phyloP scores from a whole-genome alignment of 1,140 invertebrate species.

The Trialeurodes vaporariorum region DNA sequence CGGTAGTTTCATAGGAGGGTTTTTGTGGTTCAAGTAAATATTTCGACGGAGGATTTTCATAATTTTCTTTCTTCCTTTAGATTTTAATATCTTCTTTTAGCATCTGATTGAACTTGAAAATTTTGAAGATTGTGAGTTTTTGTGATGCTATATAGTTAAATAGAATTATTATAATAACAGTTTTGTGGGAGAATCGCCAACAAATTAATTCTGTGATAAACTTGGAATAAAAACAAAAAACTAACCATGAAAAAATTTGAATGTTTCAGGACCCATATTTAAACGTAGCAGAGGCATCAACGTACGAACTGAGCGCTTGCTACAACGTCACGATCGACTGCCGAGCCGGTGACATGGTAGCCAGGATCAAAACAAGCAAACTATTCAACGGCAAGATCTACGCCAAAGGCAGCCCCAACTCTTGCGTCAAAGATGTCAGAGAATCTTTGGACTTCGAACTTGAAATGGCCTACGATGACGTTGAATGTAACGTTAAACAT shows the following conservation, averaged over 20 bases:
- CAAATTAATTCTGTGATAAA: too few relatives aligned
- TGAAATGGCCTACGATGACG: slow-evolving; percentile 79
- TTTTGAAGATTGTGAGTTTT: too few relatives aligned
- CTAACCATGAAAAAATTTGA: too few relatives aligned
- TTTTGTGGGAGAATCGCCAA: too few relatives aligned
- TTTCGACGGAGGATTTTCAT: too few relatives aligned
- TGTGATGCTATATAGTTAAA: too few relatives aligned
- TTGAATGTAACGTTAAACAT: slow-evolving; percentile 79
- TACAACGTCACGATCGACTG: slow-evolving; percentile 92
- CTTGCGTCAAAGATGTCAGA: slow-evolving; percentile 75
- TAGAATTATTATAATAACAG: too few relatives aligned
- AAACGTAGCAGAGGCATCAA: slow-evolving; percentile 75
- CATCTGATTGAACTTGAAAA: neutral
- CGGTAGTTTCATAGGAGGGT: too few relatives aligned
- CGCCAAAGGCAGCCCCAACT: slow-evolving; percentile 82
- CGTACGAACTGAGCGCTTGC: slow-evolving; percentile 84
- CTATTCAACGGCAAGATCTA: slow-evolving; percentile 90
- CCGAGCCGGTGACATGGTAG: slow-evolving; percentile 81
- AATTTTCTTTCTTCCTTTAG: too few relatives aligned
- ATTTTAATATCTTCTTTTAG: neutral
- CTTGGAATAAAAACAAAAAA: too few relatives aligned
- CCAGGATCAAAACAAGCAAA: slow-evolving; percentile 79
- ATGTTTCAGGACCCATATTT: slow-evolving; percentile 65
- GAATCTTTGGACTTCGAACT: slow-evolving; percentile 76
- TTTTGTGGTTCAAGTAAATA: too few relatives aligned